These are phyloP conservation scores for Chondrilla cf. caribensis DNA, from an alignment of 37 sponge, comb jelly and placozoan genomes.

Conservation along the genomic window DNA sequence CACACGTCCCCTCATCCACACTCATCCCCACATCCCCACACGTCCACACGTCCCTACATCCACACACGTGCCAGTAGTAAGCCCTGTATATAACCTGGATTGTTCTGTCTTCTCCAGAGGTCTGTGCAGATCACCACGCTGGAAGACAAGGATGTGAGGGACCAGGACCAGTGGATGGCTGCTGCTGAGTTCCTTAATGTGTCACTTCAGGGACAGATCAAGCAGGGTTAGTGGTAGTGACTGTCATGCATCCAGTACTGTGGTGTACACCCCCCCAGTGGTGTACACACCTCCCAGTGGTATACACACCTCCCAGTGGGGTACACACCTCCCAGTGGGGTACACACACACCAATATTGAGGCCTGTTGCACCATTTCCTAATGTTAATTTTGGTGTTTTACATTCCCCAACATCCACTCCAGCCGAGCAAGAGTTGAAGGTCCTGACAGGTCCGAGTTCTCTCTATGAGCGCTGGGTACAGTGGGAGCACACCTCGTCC, in stretches of 20 bases:
- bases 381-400: neutral
- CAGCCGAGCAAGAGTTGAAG: conserved; percentile 47
- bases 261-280: too few relatives aligned
- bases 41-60: too few relatives aligned
- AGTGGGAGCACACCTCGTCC: conserved; percentile 49
- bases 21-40: too few relatives aligned
- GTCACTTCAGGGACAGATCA: conserved; percentile 52
- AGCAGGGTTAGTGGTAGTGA: neutral
- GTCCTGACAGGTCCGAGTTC: conserved; percentile 62
- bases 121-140: conserved; percentile 92
- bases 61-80: too few relatives aligned
- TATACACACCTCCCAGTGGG: neutral
- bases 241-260: too few relatives aligned
- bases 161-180: conserved; percentile 70
- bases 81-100: too few relatives aligned
- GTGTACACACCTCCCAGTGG: too few relatives aligned
- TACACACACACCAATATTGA: neutral
- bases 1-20: too few relatives aligned
- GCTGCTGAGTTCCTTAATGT: conserved; percentile 80
- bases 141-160: conserved; percentile 85
- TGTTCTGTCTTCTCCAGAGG: conserved; percentile 58
- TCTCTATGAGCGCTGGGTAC: conserved; percentile 70
- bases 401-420: conserved; percentile 7
- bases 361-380: neutral
- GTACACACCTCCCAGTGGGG: neutral